These are phyloP conservation scores for Psix sp. DNA, from an alignment of 1,140 invertebrate genomes.

Conservation along the genomic window DNA sequence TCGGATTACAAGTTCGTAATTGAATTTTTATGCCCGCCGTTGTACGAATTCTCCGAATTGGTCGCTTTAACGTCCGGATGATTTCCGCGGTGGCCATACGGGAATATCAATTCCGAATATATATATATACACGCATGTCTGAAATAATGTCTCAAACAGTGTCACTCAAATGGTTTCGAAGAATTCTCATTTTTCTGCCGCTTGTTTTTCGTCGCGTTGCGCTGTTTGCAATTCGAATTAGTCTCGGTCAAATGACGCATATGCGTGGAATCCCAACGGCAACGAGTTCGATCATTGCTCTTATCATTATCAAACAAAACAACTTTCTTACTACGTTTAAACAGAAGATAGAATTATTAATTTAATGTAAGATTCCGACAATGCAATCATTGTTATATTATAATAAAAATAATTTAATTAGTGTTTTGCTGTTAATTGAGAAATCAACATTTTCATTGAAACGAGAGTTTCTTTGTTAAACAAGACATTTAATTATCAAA, in stretches of 20 bases:
- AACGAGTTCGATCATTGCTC: conserved; percentile 26
- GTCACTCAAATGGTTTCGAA: conserved; percentile 39
- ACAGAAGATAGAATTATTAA: too few relatives aligned
- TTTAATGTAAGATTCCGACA: too few relatives aligned
- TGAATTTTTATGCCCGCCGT: conserved; percentile 66
- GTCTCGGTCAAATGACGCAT: conserved; percentile 41
- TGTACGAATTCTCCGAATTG: conserved; percentile 50
- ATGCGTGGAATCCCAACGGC: conserved; percentile 3
- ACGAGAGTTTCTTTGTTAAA: too few relatives aligned
- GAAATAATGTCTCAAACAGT: conserved; percentile 51
- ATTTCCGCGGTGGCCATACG: conserved; percentile 53
- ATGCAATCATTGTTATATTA: too few relatives aligned
- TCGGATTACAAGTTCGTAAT: conserved; percentile 71
- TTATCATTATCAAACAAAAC: too few relatives aligned
- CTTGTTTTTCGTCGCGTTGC: conserved; percentile 28
- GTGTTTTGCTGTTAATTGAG: too few relatives aligned
- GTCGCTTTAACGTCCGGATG: conserved; percentile 56
- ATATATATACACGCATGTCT: conserved; percentile 28
- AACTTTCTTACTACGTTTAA: too few relatives aligned
- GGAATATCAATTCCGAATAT: conserved; percentile 55
- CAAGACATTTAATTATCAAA: too few relatives aligned
- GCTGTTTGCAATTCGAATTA: conserved; percentile 49
- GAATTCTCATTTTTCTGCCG: conserved; percentile 43
- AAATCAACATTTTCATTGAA: too few relatives aligned
- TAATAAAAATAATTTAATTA: too few relatives aligned